phyloP scores from a whole-genome alignment of 2,113 vertebrate species.

The Lamprologus ornatipinnis region DNA sequence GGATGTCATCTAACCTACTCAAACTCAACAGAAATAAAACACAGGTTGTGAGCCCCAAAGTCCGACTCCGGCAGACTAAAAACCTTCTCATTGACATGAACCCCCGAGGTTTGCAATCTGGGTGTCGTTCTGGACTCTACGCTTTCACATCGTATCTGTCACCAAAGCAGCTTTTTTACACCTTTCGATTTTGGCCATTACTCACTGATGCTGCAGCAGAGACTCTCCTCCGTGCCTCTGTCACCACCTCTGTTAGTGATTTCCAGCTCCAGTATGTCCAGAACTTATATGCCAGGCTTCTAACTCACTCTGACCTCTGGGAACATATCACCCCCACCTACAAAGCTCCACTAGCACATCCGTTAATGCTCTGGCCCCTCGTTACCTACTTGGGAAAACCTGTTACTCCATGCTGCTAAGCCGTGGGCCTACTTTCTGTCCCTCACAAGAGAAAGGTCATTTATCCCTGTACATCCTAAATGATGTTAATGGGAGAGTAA shows the following conservation, averaged over 20 bases:
- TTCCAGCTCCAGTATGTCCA: neutral
- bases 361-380: neutral
- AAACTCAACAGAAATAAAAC: neutral
- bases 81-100: accelerated
- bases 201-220: accelerated
- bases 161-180: neutral
- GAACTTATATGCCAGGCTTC: neutral
- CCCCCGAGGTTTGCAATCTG: neutral
- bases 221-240: accelerated
- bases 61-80: accelerated
- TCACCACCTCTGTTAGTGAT: neutral
- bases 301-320: neutral
- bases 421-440: neutral
- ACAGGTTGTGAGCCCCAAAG: neutral
- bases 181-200: neutral
- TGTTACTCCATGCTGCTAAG: neutral
- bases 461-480: neutral
- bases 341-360: neutral
- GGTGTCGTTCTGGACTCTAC: neutral
- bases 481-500: accelerated
- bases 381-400: accelerated
- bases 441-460: neutral
- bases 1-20: neutral
- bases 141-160: neutral
- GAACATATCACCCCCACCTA: neutral